Evolutionary conservation across 2,888 invertebrate genomes (phyloP).

Genomic region (Acholoe squamosa): DNA sequence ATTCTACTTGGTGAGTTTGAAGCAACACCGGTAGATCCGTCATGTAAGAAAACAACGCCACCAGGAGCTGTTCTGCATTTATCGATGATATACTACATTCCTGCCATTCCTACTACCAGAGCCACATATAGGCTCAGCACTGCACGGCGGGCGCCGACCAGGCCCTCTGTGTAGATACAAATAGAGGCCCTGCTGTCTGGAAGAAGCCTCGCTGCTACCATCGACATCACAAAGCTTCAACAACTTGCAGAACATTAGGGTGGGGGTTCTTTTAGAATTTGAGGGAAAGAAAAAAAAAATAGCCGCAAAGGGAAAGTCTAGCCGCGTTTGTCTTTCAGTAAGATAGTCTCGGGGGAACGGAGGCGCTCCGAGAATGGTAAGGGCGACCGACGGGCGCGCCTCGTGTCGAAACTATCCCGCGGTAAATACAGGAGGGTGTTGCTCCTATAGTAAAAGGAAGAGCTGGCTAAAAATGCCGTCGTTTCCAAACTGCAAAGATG

Average conservation of each 20-base stretch:
- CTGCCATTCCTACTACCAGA: slow-evolving; percentile 32
- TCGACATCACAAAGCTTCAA: too few relatives aligned
- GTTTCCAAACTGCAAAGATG: too few relatives aligned
- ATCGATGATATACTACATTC: slow-evolving; percentile 57
- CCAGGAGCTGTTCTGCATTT: slow-evolving; percentile 40
- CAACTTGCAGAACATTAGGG: not conserved
- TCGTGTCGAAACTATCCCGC: not conserved
- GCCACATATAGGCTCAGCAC: not conserved
- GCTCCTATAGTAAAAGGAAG: too few relatives aligned
- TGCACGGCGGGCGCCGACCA: not conserved
- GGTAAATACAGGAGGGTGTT: not conserved
- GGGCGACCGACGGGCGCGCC: not conserved
- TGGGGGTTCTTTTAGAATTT: not conserved
- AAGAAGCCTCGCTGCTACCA: not conserved
- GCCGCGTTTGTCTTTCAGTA: not conserved
- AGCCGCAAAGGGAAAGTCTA: not conserved
- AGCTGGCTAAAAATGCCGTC: too few relatives aligned
- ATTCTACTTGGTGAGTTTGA: not conserved
- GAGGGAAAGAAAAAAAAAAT: not conserved
- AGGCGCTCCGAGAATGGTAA: too few relatives aligned
- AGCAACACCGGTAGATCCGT: slow-evolving; percentile 15
- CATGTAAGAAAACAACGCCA: slow-evolving; percentile 51
- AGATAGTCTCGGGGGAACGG: not conserved
- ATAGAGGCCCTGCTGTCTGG: not conserved
- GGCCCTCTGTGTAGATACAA: not conserved